Evolutionary conservation across 1,140 invertebrate species (phyloP).

Genomic region (Phocides pigmalion): DNA sequence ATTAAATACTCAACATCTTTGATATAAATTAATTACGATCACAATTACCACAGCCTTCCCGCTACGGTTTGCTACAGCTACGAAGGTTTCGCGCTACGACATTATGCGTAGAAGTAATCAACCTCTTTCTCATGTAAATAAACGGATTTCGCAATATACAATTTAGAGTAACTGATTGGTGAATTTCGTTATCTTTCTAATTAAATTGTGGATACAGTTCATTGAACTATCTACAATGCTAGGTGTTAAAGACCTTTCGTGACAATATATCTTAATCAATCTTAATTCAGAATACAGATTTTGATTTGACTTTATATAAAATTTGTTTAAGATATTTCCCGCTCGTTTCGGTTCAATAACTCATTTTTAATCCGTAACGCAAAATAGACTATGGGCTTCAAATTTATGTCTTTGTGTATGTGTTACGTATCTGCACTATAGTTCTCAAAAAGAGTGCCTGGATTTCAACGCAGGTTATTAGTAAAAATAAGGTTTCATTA

Average conservation of each 20-base stretch:
- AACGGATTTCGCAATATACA: not conserved
- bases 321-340: not conserved
- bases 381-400: too few species aligned
- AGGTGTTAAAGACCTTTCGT: slow-evolving; percentile 24
- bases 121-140: slow-evolving; percentile 1
- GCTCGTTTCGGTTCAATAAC: not conserved
- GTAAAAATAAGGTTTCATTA: too few species aligned
- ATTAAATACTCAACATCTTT: too few species aligned
- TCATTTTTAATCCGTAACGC: too few species aligned
- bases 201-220: slow-evolving; percentile 4
- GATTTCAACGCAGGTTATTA: too few species aligned
- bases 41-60: not conserved
- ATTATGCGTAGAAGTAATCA: slow-evolving; percentile 9
- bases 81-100: slow-evolving; percentile 9
- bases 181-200: not conserved
- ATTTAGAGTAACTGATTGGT: not conserved
- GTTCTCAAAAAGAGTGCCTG: too few species aligned
- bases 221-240: slow-evolving; percentile 7
- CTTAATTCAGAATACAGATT: not conserved
- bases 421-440: too few species aligned
- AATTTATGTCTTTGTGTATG: too few species aligned
- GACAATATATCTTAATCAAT: slow-evolving; percentile 9
- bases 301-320: not conserved
- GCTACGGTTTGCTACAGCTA: slow-evolving; percentile 15
- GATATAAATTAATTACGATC: not conserved